Evolutionary conservation across 37 sponge, comb jelly and placozoan genomes (phyloP).

Genomic region (Cliona cf. orientalis): DNA sequence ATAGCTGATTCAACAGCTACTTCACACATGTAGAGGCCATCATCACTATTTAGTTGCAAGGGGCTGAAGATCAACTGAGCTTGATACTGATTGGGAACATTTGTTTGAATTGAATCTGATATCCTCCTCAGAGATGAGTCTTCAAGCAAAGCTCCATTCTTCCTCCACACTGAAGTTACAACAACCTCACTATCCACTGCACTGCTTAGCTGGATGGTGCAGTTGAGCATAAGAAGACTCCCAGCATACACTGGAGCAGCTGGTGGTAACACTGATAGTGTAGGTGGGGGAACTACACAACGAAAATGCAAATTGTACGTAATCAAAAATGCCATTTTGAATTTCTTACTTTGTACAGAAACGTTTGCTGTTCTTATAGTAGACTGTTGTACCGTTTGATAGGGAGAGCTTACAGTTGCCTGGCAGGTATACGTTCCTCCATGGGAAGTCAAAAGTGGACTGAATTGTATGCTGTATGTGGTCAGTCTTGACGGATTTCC

Average conservation of each 20-base stretch:
- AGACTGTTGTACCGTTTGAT: background rate
- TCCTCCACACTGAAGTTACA: slow-evolving; percentile 11
- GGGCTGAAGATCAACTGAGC: slow-evolving; percentile 12
- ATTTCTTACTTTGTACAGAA: slow-evolving; percentile 2
- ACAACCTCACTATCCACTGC: slow-evolving; percentile 1
- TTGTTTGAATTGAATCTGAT: background rate
- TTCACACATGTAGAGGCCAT: slow-evolving; percentile 19
- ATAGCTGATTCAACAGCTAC: background rate
- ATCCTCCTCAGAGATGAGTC: background rate
- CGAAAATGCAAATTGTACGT: background rate
- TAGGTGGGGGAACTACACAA: slow-evolving; percentile 17
- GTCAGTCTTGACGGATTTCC: slow-evolving; percentile 10
- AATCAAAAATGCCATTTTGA: background rate
- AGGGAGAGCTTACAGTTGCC: slow-evolving; percentile 7
- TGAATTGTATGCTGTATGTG: slow-evolving; percentile 1
- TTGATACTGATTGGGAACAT: background rate
- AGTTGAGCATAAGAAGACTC: background rate
- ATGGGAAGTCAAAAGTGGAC: slow-evolving; percentile 13
- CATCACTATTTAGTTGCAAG: background rate
- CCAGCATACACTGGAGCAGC: slow-evolving; percentile 2
- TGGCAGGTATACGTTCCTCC: slow-evolving; percentile 18
- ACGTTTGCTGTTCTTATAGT: slow-evolving; percentile 1
- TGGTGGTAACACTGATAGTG: background rate
- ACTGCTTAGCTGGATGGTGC: background rate
- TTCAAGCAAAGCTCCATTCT: background rate